Conservation (phyloP, 2,797 vertebrate species). For the Eurystomus glaucurus region DNA sequence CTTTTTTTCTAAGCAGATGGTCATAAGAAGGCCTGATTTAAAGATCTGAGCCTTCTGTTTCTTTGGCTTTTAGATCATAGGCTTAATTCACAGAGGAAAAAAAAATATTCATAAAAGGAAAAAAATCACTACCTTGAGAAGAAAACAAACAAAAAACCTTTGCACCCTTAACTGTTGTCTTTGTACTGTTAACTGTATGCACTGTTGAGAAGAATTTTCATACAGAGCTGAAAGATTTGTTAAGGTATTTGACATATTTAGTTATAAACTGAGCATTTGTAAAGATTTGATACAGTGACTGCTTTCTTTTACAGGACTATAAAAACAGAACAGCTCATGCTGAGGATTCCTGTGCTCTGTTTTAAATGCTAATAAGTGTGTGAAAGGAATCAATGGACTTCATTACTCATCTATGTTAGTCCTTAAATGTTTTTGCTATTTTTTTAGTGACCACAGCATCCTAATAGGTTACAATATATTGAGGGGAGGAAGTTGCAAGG, state of each 20-base stretch:
- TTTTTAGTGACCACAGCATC: not conserved
- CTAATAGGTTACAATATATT: not conserved
- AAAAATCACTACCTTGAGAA: not conserved
- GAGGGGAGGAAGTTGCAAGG: not conserved
- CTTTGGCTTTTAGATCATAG: not conserved
- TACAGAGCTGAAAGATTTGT: not conserved
- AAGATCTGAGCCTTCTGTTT: not conserved
- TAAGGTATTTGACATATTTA: not conserved
- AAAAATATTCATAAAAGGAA: not conserved
- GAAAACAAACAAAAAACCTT: not conserved
- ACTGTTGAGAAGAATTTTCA: not conserved
- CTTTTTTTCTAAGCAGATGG: not conserved
- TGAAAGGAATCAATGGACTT: not conserved
- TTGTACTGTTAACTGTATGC: not conserved
- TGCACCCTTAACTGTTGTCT: not conserved
- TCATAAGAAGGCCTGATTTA: not conserved
- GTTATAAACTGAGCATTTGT: constrained; percentile 10
- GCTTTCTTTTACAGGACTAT: not conserved
- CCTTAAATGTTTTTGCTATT: not conserved
- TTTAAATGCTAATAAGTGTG: not conserved
- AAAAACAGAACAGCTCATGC: not conserved
- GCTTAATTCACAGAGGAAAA: not conserved
- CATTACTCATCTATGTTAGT: not conserved
- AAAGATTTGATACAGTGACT: not conserved
- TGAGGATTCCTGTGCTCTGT: not conserved